Evolutionary conservation across 2,113 vertebrate species (phyloP), one percentile per base, ranked within the genome.

Genomic region (Oncorhynchus nerka): DNA sequence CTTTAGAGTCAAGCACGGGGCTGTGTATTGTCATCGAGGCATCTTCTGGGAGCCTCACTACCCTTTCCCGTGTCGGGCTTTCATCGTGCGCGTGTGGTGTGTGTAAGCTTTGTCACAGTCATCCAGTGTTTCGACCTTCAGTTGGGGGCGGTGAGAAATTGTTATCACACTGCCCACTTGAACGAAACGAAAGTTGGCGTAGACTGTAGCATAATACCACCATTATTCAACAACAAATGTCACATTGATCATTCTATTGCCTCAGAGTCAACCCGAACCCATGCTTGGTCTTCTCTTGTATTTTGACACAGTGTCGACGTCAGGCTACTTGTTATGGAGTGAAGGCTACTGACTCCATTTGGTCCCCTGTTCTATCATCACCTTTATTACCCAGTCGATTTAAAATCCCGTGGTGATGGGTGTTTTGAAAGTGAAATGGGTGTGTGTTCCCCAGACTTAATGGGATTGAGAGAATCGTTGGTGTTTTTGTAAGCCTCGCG

Each of bases 201-300:
- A 70, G 24, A 65, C 16, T 49, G 81, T 66, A 76, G 45, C 49
- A 34, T 68, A 20, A n/a, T 32, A 22, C 6, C 7, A 68, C 77
- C 75, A 78, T 48, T 66, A 78, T 83, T 72, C 81, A 59, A 76
- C 62, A 74, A 82, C 66, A 83, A 84, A 87, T 76, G 69, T 66
- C 28, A 51, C 65, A 9, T 61, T 68, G 83, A 85, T 87, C 78
- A 75, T 59, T 61, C 71, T 64, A 55, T 75, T 68, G 26, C 66
- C 72, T 67, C 51, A 77, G 79, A 75, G 22, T 74, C 51, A 19
- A 19, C 51, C 28, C 28, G 28, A 9, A 30, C 32, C 19, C 22
- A 39, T 4, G 16, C 28, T 48, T 24, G 20, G 70, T 75, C 67
- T 57, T 73, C 12, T 20, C 85, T 45, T 79, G 81, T 84, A 70